phyloP scores from a whole-genome alignment of 2,888 invertebrate species.

The Habroteleia sp. region DNA sequence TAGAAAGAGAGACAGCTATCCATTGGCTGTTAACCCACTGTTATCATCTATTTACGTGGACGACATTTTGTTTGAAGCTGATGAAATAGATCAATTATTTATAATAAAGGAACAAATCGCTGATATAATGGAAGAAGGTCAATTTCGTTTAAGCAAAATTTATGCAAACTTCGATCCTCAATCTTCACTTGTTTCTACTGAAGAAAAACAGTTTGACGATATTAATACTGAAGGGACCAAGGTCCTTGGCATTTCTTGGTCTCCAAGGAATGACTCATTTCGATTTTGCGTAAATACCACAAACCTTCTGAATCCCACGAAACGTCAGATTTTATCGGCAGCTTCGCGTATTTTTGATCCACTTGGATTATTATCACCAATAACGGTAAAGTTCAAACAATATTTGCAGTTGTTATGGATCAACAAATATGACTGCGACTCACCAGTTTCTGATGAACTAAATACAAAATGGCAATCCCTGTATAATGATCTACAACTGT shows the following conservation, averaged over 20 bases:
- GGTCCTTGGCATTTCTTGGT: neutral
- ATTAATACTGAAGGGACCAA: neutral
- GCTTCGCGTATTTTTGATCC: neutral
- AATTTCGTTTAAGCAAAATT: too few species aligned
- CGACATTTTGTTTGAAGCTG: too few species aligned
- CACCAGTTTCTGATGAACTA: too few species aligned
- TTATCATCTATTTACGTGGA: conserved; percentile 1
- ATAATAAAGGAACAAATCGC: too few species aligned
- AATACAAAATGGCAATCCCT: neutral
- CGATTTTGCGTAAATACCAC: neutral
- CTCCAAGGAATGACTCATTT: neutral
- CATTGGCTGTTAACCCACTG: neutral
- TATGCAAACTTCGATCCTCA: too few species aligned
- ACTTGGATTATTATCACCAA: conserved; percentile 1
- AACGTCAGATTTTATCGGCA: neutral
- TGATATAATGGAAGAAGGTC: too few species aligned
- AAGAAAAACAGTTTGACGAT: neutral
- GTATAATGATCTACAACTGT: too few species aligned
- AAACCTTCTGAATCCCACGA: neutral
- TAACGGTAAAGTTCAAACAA: too few species aligned
- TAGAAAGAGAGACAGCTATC: neutral
- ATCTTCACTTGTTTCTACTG: too few species aligned
- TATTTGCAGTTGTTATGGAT: too few species aligned
- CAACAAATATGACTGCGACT: too few species aligned
- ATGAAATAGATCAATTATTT: too few species aligned